Evolutionary conservation across 2,113 vertebrate species (phyloP), one percentile per base, ranked within the genome.

Genomic region (Gasterosteus nipponicus): DNA sequence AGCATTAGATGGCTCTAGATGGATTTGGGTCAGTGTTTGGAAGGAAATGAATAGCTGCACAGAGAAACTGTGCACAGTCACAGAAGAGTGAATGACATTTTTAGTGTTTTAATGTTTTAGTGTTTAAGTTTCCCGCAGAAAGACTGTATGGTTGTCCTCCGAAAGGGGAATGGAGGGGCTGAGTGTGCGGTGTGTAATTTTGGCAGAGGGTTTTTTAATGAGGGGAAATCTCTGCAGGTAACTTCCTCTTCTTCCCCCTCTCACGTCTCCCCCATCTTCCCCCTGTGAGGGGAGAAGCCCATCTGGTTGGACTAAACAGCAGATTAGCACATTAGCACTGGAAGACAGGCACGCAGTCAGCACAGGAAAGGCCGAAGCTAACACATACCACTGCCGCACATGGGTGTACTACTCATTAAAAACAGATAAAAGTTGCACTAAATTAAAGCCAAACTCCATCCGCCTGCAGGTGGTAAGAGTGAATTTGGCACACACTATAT

Each of bases 261-360:
- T 29, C 47, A 18, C 12, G 60, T 38, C 58, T 64, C 64, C 72
- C 59, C 73, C 73, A 64, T 65, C 71, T 8, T 49, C 44, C 71
- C 53, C 69, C 53, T 26, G 8, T 87, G 33, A 74, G 81, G 67
- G 73, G 64, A n/a, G 67, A 56, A 92, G 93, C 88, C 95, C 92
- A 96, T 93, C 96, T 97, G 95, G 95, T 96, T 95, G 94, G 91
- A 94, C 95, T 94, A 97, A 96, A 95, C 94, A 96, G 95, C 94
- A 96, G 95, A 97, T 97, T 98, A 97, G 94, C 97, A 97, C 96
- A 96, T 97, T 97, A 97, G 95, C 96, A 94, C 96, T 95, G 88
- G 63, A 86, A 76, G 79, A 81, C 69, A 41, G 78, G 82, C 78
- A 85, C 67, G 80, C 89, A 75, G 80, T 83, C 87, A 80, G 83